Conservation (phyloP, 2,888 invertebrate genomes). For the Clunio marinus region DNA sequence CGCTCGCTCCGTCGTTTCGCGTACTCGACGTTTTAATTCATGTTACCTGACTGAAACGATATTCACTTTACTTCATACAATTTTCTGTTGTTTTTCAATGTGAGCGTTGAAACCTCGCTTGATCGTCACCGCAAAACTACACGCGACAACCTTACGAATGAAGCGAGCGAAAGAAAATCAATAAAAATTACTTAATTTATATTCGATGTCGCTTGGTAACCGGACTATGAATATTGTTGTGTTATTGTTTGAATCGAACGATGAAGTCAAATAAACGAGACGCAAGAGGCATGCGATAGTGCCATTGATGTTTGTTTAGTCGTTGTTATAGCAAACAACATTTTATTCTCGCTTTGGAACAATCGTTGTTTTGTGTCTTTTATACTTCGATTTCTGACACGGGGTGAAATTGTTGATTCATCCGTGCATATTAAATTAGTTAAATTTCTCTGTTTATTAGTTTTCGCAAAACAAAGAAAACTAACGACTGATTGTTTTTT, state of each 20-base stretch:
- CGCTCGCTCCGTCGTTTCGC: slow-evolving; percentile 8
- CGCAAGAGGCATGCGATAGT: too few relatives aligned
- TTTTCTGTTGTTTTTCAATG: neutral
- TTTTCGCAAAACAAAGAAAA: neutral
- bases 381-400: neutral
- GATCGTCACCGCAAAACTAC: neutral
- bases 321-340: neutral
- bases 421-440: neutral
- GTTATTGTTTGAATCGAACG: neutral
- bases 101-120: neutral
- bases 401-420: neutral
- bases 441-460: too few relatives aligned
- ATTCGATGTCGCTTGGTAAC: slow-evolving; percentile 5
- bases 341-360: too few relatives aligned
- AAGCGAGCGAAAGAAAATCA: neutral
- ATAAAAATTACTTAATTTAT: slow-evolving; percentile 10
- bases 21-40: slow-evolving; percentile 36
- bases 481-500: too few relatives aligned
- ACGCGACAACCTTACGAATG: neutral
- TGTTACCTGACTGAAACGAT: slow-evolving; percentile 35
- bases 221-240: neutral
- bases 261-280: neutral
- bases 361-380: neutral
- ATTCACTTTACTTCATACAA: slow-evolving; percentile 1
- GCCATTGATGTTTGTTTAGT: too few relatives aligned